phyloP scores from a whole-genome alignment of 1,140 invertebrate species.

The Temnothorax longispinosus region DNA sequence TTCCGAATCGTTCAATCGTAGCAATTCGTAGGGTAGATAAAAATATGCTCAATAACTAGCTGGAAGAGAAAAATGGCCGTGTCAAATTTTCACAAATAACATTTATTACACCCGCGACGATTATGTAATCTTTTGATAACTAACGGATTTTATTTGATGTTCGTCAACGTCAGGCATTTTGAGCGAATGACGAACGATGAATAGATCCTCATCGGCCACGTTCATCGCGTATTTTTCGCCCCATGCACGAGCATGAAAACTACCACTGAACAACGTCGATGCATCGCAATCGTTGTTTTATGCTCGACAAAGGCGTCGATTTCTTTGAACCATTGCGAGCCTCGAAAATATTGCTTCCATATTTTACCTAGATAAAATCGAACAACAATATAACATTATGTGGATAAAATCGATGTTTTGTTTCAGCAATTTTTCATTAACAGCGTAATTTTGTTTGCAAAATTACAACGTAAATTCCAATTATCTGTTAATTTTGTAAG shows the following conservation, averaged over 20 bases:
- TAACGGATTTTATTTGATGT: conserved; percentile 13
- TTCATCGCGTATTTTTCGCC: conserved; percentile 14
- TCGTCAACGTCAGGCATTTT: conserved; percentile 5
- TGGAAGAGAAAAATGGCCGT: not conserved
- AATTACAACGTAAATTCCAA: not conserved
- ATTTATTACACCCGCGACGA: not conserved
- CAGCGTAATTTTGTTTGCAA: not conserved
- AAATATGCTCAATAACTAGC: not conserved
- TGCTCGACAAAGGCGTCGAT: not conserved
- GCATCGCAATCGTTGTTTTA: conserved; percentile 32
- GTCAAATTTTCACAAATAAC: conserved; percentile 5
- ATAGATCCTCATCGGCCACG: conserved; percentile 5
- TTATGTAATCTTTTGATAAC: not conserved
- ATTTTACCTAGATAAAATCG: conserved; percentile 28
- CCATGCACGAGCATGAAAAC: not conserved
- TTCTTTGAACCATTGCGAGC: conserved; percentile 33
- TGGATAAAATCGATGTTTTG: not conserved
- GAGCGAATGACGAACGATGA: conserved; percentile 2
- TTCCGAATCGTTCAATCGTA: not conserved
- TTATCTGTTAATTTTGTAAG: not conserved
- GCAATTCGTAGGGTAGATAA: not conserved
- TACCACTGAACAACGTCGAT: not conserved
- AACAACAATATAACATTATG: not conserved
- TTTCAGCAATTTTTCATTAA: not conserved
- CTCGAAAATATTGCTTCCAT: conserved; percentile 42